Evolutionary conservation across 2,797 vertebrate genomes (phyloP).

Genomic region (Gymnoscopelus microlampas): DNA sequence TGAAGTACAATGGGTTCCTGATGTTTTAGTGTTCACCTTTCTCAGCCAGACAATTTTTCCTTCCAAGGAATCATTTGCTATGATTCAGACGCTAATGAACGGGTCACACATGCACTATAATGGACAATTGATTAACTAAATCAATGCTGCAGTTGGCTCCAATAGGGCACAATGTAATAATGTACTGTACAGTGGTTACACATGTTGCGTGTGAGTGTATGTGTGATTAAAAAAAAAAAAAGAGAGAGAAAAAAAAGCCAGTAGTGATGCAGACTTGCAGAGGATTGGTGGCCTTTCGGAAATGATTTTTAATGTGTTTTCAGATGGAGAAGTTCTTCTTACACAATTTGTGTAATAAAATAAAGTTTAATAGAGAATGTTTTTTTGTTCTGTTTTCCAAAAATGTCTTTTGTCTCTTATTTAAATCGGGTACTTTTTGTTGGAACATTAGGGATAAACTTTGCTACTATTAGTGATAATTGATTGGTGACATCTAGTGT

Average conservation of each 20-base stretch:
- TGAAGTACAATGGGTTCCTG: slow-evolving; percentile 70
- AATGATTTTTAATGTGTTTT: slow-evolving; percentile 75
- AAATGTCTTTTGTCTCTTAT: slow-evolving; percentile 39
- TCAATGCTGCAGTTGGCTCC: slow-evolving; percentile 75
- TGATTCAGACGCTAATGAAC: slow-evolving; percentile 70
- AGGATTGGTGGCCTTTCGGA: slow-evolving; percentile 76
- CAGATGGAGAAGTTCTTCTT: slow-evolving; percentile 75
- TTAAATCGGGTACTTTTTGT: neutral
- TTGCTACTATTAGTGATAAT: neutral
- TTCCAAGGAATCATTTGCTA: slow-evolving; percentile 66
- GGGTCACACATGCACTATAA: slow-evolving; percentile 72
- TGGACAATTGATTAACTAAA: slow-evolving; percentile 50
- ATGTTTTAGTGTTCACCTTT: slow-evolving; percentile 68
- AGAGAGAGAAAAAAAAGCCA: slow-evolving; percentile 43
- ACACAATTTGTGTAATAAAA: slow-evolving; percentile 86
- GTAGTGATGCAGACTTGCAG: slow-evolving; percentile 56
- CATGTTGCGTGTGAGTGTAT: slow-evolving; percentile 59
- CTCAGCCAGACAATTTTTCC: slow-evolving; percentile 55
- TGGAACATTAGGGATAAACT: too few species aligned
- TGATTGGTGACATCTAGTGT: slow-evolving; percentile 56
- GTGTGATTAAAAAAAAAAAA: slow-evolving; percentile 14
- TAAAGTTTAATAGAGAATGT: slow-evolving; percentile 84
- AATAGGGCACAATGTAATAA: slow-evolving; percentile 75
- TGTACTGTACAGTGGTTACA: slow-evolving; percentile 67
- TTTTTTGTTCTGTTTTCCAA: slow-evolving; percentile 53